Evolutionary conservation across 2,888 invertebrate species (phyloP), one percentile per base, ranked within the genome.

Genomic region (Pocota personata): DNA sequence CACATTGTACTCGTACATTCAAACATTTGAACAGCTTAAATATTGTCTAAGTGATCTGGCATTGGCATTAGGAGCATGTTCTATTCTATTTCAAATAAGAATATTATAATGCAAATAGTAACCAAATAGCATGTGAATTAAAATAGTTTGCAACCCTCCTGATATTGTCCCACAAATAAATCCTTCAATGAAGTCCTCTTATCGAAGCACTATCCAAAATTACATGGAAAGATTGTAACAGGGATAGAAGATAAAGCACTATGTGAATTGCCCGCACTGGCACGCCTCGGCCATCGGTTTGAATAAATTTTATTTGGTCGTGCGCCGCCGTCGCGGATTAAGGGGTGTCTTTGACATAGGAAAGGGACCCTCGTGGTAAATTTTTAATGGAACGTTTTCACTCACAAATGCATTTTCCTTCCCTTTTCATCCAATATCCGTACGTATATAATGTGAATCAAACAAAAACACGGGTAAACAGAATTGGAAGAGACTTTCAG

Each of bases 301-400:
- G 40, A 73, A 62, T 40, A 52, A 73, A 43, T 50, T 64, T 40
- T 43, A 66, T 66, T 66, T 76, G 57, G 66, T 57, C 75, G 66
- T 66, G 75, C 75, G 66, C 75, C 60, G 60, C 27, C 50, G 73
- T 57, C 43, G 46, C n/a, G 30, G 66, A 55, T 55, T 76, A 57
- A 64, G 32, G 75, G 75, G 43, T 66, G 64, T 30, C 35, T 21
- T 10, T 35, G 32, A 27, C 67, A 52, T 2, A 35, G 50, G 19
- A 12, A 43, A 55, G 37, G 12, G 43, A 62, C 57, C 78, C 62
- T 78, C 62, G 55, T 71, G 71, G 43, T 71, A 46, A 71, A 55
- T 52, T 71, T 24, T 57, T 64, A 78, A 71, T 78, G 35, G 55
- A 64, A 71, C 71, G 19, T 62, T 71, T 71, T 62, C 55, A 55